phyloP scores from a whole-genome alignment of 2,113 vertebrate genomes.

The Osmerus eperlanus region DNA sequence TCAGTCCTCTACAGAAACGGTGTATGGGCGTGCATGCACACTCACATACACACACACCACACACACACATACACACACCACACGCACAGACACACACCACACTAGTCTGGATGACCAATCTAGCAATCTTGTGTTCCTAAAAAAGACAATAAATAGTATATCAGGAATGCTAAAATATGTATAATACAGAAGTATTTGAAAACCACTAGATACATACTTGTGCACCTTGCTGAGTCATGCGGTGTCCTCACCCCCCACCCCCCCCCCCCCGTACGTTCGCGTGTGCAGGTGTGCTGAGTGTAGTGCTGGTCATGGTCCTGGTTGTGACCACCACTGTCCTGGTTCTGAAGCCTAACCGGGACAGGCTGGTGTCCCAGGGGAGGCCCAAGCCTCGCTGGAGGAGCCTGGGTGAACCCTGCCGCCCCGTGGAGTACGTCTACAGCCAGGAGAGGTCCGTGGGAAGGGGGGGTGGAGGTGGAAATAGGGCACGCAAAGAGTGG shows the following conservation, averaged over 20 bases:
- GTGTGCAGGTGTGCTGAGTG: slow-evolving; percentile 65
- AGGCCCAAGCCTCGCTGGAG: slow-evolving; percentile 82
- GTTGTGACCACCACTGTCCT: slow-evolving; percentile 75
- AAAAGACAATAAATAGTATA: too few relatives aligned
- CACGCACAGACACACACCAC: too few relatives aligned
- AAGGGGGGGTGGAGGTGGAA: background rate
- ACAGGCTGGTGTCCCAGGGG: slow-evolving; percentile 61
- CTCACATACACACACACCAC: too few relatives aligned
- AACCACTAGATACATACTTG: too few relatives aligned
- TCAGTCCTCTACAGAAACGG: background rate
- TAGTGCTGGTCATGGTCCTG: slow-evolving; percentile 68
- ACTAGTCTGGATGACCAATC: too few relatives aligned
- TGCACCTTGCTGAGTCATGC: too few relatives aligned
- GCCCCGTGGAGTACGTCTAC: slow-evolving; percentile 67
- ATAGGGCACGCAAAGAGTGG: background rate
- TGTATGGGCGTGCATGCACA: too few relatives aligned
- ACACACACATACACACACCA: too few relatives aligned
- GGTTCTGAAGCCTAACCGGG: slow-evolving; percentile 69
- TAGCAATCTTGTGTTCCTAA: too few relatives aligned
- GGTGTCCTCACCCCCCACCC: background rate
- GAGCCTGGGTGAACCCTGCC: slow-evolving; percentile 75
- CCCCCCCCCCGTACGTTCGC: background rate
- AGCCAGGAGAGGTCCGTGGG: slow-evolving; percentile 69
- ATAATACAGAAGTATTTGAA: too few relatives aligned
- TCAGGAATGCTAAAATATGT: too few relatives aligned